These are phyloP conservation scores for Acrobasis suavella DNA, from an alignment of 2,888 invertebrate genomes.

Conservation along the genomic window DNA sequence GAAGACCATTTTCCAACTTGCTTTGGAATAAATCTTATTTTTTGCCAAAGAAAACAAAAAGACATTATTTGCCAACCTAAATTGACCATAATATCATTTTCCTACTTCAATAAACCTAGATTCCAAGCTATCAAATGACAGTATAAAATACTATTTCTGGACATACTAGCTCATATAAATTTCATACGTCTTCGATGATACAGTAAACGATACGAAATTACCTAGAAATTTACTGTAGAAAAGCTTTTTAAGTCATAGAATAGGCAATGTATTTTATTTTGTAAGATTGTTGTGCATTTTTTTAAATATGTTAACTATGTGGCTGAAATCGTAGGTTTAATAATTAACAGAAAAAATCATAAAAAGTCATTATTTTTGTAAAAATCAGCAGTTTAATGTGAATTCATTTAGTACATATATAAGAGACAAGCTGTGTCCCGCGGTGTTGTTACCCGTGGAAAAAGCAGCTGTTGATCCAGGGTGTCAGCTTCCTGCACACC, in stretches of 20 bases:
- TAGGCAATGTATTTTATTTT: background rate
- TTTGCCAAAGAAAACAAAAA: background rate
- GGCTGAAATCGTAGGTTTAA: no score
- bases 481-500: no score
- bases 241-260: background rate
- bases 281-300: background rate
- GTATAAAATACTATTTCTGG: background rate
- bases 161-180: background rate
- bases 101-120: background rate
- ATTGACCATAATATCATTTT: background rate
- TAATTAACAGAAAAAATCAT: no score
- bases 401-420: no score
- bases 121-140: background rate
- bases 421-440: no score
- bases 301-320: background rate
- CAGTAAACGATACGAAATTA: slow-evolving; percentile 3
- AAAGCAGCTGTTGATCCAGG: no score
- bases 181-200: background rate
- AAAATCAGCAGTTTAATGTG: no score
- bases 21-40: no score
- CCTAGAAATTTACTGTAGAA: background rate
- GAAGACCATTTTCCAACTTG: no score
- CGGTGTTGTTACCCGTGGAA: no score
- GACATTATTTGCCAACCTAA: background rate
- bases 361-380: no score